Percentiles rank a stretch among this genome's conserved stretches.
Evolutionary conservation across 2,888 invertebrate genomes (phyloP).

Genomic region (Cosmia trapezina): DNA sequence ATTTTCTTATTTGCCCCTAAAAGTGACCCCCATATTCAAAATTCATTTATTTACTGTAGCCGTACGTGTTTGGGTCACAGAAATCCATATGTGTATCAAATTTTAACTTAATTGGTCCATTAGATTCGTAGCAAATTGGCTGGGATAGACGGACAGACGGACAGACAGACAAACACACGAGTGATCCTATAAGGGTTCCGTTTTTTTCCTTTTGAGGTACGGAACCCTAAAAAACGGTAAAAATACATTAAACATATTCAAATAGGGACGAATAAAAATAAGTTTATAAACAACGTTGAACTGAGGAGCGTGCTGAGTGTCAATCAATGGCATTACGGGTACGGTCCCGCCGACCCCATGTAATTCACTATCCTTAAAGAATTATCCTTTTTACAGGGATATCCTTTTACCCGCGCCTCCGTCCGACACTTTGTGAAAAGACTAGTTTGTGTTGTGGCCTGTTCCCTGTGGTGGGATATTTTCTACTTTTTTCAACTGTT

Average conservation of each 20-base stretch:
- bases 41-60: too few relatives aligned
- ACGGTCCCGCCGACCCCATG: slow-evolving; percentile 24
- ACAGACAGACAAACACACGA: too few relatives aligned
- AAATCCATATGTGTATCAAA: too few relatives aligned
- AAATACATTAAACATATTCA: background rate
- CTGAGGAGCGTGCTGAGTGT: slow-evolving; percentile 30
- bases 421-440: slow-evolving; percentile 18
- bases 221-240: too few relatives aligned
- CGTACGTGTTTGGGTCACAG: too few relatives aligned
- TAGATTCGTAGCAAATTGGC: too few relatives aligned
- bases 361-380: slow-evolving; percentile 52
- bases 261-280: slow-evolving; percentile 16
- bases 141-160: too few relatives aligned
- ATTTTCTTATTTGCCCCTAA: too few relatives aligned
- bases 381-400: slow-evolving; percentile 47
- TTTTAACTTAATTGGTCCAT: too few relatives aligned
- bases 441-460: slow-evolving; percentile 10
- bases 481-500: slow-evolving; percentile 28
- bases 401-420: slow-evolving; percentile 31
- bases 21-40: too few relatives aligned
- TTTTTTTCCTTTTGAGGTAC: too few relatives aligned
- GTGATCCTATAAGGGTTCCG: too few relatives aligned
- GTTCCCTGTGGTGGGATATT: slow-evolving; percentile 7
- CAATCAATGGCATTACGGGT: slow-evolving; percentile 39
- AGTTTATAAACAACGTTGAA: background rate